phyloP scores from a whole-genome alignment of 2,888 invertebrate genomes.

The Watsonalla cultraria region DNA sequence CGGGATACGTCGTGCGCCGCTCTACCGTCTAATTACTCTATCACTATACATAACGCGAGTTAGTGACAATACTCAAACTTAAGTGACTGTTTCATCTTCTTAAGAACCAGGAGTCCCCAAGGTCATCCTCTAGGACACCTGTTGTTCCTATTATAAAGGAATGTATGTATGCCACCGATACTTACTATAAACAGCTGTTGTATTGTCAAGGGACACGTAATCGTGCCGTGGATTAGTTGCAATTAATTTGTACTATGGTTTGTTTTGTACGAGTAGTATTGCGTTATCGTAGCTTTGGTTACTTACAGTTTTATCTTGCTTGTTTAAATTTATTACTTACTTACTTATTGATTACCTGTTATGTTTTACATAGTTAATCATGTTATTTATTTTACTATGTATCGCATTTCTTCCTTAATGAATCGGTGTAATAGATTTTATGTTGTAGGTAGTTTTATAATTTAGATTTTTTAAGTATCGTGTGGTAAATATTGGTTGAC shows the following conservation, averaged over 20 bases:
- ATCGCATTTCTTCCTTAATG: no score
- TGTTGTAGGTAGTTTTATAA: no score
- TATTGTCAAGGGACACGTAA: not conserved
- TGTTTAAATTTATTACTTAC: no score
- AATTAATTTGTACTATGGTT: not conserved
- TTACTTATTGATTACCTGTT: no score
- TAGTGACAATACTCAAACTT: slow-evolving; percentile 50
- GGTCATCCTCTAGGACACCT: slow-evolving; percentile 66
- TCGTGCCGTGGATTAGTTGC: not conserved
- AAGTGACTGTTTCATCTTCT: slow-evolving; percentile 42
- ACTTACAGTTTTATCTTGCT: no score
- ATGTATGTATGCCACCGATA: slow-evolving; percentile 41
- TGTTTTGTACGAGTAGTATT: not conserved
- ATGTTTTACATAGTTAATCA: no score
- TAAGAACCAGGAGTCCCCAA: slow-evolving; percentile 45
- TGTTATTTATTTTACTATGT: no score
- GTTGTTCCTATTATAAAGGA: slow-evolving; percentile 62
- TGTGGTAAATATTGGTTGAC: not conserved
- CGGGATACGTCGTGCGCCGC: slow-evolving; percentile 34
- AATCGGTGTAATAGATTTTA: no score
- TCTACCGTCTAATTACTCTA: slow-evolving; percentile 31
- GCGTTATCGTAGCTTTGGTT: not conserved
- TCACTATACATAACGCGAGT: slow-evolving; percentile 54
- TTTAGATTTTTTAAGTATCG: no score
- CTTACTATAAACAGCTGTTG: not conserved